Percentiles rank a stretch among this genome's conserved stretches.
phyloP scores from a whole-genome alignment of 2,113 vertebrate species.

The Ginglymostoma cirratum region DNA sequence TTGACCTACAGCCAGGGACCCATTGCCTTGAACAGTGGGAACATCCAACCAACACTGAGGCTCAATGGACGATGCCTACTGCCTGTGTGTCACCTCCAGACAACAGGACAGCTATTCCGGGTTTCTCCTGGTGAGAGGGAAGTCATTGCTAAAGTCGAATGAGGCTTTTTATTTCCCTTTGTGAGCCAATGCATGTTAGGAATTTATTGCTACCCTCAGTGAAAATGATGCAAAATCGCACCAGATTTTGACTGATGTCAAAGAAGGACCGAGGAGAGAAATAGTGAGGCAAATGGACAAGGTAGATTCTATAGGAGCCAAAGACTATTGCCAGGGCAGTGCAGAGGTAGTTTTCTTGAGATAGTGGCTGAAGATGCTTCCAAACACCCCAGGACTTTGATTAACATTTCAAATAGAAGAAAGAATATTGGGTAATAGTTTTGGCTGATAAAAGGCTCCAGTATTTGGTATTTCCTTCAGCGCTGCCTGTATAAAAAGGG shows the following conservation, averaged over 20 bases:
- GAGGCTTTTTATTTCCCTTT: neutral
- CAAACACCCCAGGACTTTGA: neutral
- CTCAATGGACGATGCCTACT: neutral
- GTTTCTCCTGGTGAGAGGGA: neutral
- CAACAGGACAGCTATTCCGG: neutral
- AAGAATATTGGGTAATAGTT: neutral
- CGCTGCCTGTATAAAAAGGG: neutral
- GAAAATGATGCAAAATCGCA: too few species aligned
- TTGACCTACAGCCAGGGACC: neutral
- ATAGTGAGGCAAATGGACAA: neutral
- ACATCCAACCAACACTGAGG: neutral
- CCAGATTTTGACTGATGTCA: too few species aligned
- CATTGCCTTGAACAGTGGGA: neutral
- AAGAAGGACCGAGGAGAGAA: too few species aligned
- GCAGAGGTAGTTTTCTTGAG: neutral
- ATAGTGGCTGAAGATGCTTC: neutral
- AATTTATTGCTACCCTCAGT: neutral
- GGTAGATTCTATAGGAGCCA: too few species aligned
- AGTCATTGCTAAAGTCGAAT: too few species aligned
- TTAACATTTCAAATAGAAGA: neutral
- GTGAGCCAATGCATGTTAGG: neutral
- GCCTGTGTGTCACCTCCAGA: neutral
- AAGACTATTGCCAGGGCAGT: too few species aligned
- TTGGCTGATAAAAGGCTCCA: neutral
- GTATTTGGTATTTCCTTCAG: neutral